phyloP scores from a whole-genome alignment of 2,113 vertebrate genomes.

The Nycticryphes semicollaris region DNA sequence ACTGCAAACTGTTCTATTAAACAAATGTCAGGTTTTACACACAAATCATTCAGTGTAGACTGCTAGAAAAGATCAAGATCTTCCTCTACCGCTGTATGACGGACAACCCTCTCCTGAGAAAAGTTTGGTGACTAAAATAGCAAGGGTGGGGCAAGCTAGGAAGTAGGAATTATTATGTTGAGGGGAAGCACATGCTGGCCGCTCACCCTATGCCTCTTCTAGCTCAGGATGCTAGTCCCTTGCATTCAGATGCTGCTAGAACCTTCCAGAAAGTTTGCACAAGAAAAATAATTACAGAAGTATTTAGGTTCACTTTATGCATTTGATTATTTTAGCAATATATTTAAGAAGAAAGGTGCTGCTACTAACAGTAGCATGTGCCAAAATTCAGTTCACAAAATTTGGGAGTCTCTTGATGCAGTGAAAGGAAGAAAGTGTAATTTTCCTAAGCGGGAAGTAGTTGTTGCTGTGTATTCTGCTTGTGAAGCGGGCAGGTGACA shows the following conservation, averaged over 20 bases:
- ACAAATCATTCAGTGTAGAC: background rate
- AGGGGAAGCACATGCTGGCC: background rate
- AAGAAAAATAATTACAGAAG: background rate
- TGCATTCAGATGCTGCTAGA: background rate
- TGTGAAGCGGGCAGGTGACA: background rate
- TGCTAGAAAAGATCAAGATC: background rate
- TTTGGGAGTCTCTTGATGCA: background rate
- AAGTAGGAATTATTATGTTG: conserved; percentile 20
- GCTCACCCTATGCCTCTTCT: background rate
- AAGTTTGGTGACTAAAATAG: background rate
- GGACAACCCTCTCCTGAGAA: background rate
- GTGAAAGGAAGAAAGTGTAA: background rate
- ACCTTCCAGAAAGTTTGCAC: background rate
- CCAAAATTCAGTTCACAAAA: background rate
- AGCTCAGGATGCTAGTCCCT: background rate
- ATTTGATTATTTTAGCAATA: background rate
- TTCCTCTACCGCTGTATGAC: background rate
- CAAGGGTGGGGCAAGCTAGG: conserved; percentile 22
- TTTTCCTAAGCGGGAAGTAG: background rate
- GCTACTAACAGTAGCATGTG: background rate
- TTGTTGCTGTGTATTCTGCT: background rate
- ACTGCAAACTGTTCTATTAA: background rate
- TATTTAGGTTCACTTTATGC: background rate
- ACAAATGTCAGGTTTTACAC: background rate
- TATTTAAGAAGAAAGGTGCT: background rate